Evolutionary conservation across 2,797 vertebrate species (phyloP).

Genomic region (Diplodus puntazzo): DNA sequence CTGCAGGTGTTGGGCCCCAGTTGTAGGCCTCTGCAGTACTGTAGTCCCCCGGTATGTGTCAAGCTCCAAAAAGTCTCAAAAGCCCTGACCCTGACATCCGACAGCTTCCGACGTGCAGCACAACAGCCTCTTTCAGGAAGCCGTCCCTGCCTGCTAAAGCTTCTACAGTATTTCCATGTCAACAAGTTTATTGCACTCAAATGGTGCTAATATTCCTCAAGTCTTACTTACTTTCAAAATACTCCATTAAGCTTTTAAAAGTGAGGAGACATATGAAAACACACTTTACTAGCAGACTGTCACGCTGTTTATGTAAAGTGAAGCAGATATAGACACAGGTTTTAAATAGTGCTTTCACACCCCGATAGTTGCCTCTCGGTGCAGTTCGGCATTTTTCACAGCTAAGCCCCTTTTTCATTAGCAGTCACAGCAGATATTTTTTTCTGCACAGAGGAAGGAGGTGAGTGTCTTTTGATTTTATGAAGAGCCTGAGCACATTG

Average conservation of each 20-base stretch:
- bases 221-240: background rate
- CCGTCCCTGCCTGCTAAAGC: no score
- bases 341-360: constrained; percentile 47
- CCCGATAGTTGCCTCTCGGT: constrained; percentile 19
- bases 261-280: background rate
- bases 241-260: constrained; percentile 8
- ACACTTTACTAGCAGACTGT: background rate
- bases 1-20: no score
- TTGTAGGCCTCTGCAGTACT: no score
- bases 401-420: constrained; percentile 36
- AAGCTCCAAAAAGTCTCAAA: no score
- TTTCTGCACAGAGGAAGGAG: background rate
- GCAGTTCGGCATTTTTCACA: constrained; percentile 33
- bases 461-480: constrained; percentile 30
- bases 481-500: constrained; percentile 22
- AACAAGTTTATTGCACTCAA: no score
- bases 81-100: no score
- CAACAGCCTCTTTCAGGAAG: no score
- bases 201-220: background rate
- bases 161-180: no score
- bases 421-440: constrained; percentile 21
- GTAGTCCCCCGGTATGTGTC: no score
- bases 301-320: constrained; percentile 13
- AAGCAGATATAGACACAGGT: constrained; percentile 24
- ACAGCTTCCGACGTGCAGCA: no score